Evolutionary conservation across 2,888 invertebrate genomes (phyloP).

Genomic region (Tricholauxania praeusta): DNA sequence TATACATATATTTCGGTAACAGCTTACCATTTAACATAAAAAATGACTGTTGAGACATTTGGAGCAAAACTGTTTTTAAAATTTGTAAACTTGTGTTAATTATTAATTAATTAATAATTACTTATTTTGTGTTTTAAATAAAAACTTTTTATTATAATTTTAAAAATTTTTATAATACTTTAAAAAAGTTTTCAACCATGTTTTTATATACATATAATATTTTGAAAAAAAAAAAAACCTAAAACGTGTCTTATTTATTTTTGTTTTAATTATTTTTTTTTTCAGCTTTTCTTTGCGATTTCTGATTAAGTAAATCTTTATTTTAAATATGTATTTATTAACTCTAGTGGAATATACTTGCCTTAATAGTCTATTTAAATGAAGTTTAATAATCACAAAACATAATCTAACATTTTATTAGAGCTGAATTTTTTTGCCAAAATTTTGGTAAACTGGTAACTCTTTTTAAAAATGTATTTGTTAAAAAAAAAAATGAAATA

Average conservation of each 20-base stretch:
- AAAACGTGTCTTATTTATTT: background rate
- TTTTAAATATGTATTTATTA: conserved; percentile 42
- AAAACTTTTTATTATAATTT: too few relatives aligned
- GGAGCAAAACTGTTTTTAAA: too few relatives aligned
- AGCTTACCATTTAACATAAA: too few relatives aligned
- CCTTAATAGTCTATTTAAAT: conserved; percentile 52
- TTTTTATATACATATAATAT: too few relatives aligned
- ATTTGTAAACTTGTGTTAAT: too few relatives aligned
- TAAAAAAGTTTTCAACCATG: too few relatives aligned
- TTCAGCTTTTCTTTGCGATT: background rate
- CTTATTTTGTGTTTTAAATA: too few relatives aligned
- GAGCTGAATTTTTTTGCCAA: conserved; percentile 13
- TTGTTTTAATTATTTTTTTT: background rate
- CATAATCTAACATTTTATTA: conserved; percentile 23
- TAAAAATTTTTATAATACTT: too few relatives aligned
- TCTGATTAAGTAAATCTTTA: conserved; percentile 33
- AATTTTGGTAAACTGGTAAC: conserved; percentile 1
- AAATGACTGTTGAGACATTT: too few relatives aligned
- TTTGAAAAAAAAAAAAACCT: too few relatives aligned
- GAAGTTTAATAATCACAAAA: conserved; percentile 36
- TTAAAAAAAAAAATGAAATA: background rate
- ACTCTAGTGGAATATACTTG: conserved; percentile 51
- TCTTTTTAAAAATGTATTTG: conserved; percentile 17
- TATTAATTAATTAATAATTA: too few relatives aligned
- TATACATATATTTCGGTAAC: too few relatives aligned